Evolutionary conservation across 2,113 vertebrate genomes (phyloP), one percentile per base, ranked within the genome.

Genomic region (Xyrauchen texanus): DNA sequence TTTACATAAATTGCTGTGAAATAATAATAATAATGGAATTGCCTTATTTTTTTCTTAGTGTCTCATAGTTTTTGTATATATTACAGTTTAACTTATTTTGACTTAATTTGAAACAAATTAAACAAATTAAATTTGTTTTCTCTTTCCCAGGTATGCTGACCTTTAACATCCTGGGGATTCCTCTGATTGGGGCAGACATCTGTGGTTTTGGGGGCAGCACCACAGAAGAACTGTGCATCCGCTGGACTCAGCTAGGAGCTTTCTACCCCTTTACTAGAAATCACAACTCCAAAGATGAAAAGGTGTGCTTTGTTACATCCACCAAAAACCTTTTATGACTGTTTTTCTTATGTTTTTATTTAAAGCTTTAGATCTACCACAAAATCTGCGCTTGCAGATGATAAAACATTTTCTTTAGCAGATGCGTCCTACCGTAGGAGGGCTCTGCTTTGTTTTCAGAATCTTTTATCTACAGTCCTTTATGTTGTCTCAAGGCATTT

Each of bases 201-300:
- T 96, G 95, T 0, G 95, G 94, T 55, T 96, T 98, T 86, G 90
- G 92, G 0, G 91, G 92, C 79, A 88, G 93, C 77, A 85, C 94
- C 3, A 88, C 93, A 0, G 96, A 95, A 85, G 95, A 97, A 68
- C 89, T 98, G 49, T 97, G 95, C 78, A 80, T 93, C 42, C 93
- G 94, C 57, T 96, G 95, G 95, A 96, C 91, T 5, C 95, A 98
- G 86, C 91, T 96, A 0, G 95, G 95, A 0, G 94, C 94, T 10
- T 97, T 97, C 86, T 97, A 96, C 76, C 95, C 95, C 4, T 96
- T 97, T n/a, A 82, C 92, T 3, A 94, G 95, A 72, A 98, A 96
- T 87, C 95, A 96, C 91, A 96, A 96, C 60, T 63, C 86, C 60
- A 87, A 91, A 45, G 83, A 89, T 0, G 88, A 91, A 78, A 80